Percentiles rank a stretch among this genome's conserved stretches.
These are phyloP conservation scores for Drosophila truncata DNA, from an alignment of 1,140 invertebrate species.

Conservation along the genomic window DNA sequence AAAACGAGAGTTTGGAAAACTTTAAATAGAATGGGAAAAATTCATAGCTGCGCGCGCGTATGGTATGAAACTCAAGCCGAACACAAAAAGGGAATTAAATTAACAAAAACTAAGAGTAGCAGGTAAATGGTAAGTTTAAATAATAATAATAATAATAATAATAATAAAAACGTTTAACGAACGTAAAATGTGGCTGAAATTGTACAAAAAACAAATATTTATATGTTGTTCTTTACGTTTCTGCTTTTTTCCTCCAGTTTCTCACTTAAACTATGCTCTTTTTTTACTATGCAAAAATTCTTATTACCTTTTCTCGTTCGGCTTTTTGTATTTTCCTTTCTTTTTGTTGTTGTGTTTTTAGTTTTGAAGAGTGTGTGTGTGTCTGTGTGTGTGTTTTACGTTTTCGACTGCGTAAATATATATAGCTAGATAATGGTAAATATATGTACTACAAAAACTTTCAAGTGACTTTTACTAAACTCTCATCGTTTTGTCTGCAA, in stretches of 20 bases:
- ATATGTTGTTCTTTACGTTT: constrained; percentile 14
- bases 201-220: constrained; percentile 40
- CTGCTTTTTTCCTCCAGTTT: constrained; percentile 18
- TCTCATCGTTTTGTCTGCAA: constrained; percentile 48
- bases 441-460: constrained; percentile 78
- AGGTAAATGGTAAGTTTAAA: constrained; percentile 58
- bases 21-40: constrained; percentile 31
- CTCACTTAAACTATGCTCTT: constrained; percentile 32
- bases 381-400: constrained; percentile 35
- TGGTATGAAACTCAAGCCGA: constrained; percentile 63
- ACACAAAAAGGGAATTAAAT: constrained; percentile 79
- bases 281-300: constrained; percentile 20
- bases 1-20: constrained; percentile 23
- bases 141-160: constrained; percentile 32
- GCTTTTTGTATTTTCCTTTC: constrained; percentile 26
- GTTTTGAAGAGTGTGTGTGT: constrained; percentile 16
- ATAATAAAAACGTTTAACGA: constrained; percentile 55
- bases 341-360: constrained; percentile 8
- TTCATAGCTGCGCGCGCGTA: constrained; percentile 60
- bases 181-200: constrained; percentile 45
- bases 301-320: constrained; percentile 27
- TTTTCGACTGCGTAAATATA: constrained; percentile 40
- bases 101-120: constrained; percentile 77
- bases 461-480: constrained; percentile 77
- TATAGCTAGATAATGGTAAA: constrained; percentile 63